Evolutionary conservation across 2,888 invertebrate genomes (phyloP), one percentile per base, ranked within the genome.

Genomic region (Petrolisthes manimaculis): DNA sequence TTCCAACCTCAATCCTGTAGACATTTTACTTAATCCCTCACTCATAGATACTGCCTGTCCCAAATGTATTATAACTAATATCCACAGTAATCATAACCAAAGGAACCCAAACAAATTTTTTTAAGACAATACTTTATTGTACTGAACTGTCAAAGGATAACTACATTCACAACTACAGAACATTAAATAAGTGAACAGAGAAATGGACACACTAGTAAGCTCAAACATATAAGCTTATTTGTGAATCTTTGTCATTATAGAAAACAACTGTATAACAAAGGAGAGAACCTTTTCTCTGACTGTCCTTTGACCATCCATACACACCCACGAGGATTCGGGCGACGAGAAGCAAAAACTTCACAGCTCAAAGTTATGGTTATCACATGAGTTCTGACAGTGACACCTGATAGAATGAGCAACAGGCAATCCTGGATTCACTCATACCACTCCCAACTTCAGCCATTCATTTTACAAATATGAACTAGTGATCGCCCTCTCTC

Each of bases 81-180:
- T 37, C 37, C 37, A 37, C 37, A 37, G 37, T 37, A 37, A 37
- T 37, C 2, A 37, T 37, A 37, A 37, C 37, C 37, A 37, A 37
- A 37, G 37, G 37, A 37, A 37, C 37, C 37, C 37, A 37, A 37
- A 37, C 37, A 37, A 37, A 37, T 37, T 37, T 37, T 37, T 37
- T 37, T 37, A 37, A 85, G 81, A 89, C 89, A 89, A 89, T 89
- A 86, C 82, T 89, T 89, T 89, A 89, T 89, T 89, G 89, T 89
- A 89, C 89, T 85, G 85, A 85, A 85, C 85, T 89, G 85, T 80
- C 80, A 85, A 89, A 89, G 89, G 85, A 89, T 89, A 89, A 86
- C 89, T 89, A 89, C 89, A 83, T 85, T 89, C 89, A 89, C 89
- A 89, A 89, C 89, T 89, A 85, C 85, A 89, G 86, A 89, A 89